phyloP scores from a whole-genome alignment of 2,797 vertebrate species.

The Hydrolagus colliei region DNA sequence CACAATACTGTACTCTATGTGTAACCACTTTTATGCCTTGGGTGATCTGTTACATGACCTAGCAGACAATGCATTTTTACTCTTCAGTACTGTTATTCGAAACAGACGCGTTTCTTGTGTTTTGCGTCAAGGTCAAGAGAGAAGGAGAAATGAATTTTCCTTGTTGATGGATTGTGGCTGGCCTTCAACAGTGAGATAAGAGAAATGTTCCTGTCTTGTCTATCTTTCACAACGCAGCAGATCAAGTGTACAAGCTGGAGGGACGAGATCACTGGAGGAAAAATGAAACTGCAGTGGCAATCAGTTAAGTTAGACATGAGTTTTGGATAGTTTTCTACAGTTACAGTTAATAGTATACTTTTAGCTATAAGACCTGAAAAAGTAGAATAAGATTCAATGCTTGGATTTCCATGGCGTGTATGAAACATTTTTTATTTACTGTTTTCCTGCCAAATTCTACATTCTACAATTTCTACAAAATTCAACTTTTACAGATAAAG shows the following conservation, averaged over 20 bases:
- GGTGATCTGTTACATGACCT: slow-evolving; percentile 5
- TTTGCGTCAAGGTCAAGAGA: slow-evolving; percentile 27
- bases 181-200: slow-evolving; percentile 25
- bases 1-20: background rate
- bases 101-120: background rate
- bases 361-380: slow-evolving; percentile 8
- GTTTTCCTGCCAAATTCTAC: background rate
- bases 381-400: slow-evolving; percentile 1
- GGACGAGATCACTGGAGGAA: slow-evolving; percentile 25
- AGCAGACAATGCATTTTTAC: background rate
- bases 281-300: slow-evolving; percentile 21
- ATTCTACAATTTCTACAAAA: too few relatives aligned
- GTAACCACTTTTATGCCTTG: background rate
- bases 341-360: background rate
- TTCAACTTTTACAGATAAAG: background rate
- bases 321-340: background rate
- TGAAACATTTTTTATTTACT: background rate
- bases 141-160: slow-evolving; percentile 27
- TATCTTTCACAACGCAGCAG: slow-evolving; percentile 25
- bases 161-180: slow-evolving; percentile 23
- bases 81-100: background rate
- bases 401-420: background rate
- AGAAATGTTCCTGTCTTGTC: slow-evolving; percentile 29
- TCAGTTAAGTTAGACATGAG: slow-evolving; percentile 26
- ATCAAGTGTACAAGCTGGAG: slow-evolving; percentile 23